phyloP scores from a whole-genome alignment of 2,888 invertebrate genomes.

The Drosophila cyrtoloma region DNA sequence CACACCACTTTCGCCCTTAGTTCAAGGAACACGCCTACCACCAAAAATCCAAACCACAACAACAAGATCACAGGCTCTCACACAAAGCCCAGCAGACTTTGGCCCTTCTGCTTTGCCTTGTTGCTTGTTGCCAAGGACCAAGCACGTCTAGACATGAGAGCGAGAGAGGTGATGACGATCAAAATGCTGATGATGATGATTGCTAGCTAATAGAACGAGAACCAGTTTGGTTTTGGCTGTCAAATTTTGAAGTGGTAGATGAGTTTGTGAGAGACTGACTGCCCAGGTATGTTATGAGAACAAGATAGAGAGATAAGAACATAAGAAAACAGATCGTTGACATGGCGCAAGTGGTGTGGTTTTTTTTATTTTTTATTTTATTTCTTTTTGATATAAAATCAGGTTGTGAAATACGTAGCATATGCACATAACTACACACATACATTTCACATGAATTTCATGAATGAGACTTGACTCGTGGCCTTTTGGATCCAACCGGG shows the following conservation, averaged over 20 bases:
- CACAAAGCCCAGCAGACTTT: slow-evolving; percentile 34
- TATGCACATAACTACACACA: slow-evolving; percentile 18
- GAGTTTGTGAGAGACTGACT: slow-evolving; percentile 13
- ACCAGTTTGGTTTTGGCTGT: slow-evolving; percentile 63
- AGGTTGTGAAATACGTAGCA: slow-evolving; percentile 75
- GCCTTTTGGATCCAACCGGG: slow-evolving; percentile 19
- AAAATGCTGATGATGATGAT: slow-evolving; percentile 16
- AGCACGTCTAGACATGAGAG: slow-evolving; percentile 68
- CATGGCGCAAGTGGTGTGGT: slow-evolving; percentile 72
- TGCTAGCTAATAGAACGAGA: slow-evolving; percentile 65
- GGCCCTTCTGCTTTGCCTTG: slow-evolving; percentile 44
- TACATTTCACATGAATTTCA: slow-evolving; percentile 51
- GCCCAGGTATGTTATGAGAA: slow-evolving; percentile 51
- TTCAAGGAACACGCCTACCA: slow-evolving; percentile 66
- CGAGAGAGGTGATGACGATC: slow-evolving; percentile 13
- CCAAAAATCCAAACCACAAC: slow-evolving; percentile 8
- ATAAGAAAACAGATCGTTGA: slow-evolving; percentile 66
- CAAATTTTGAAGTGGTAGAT: slow-evolving; percentile 43
- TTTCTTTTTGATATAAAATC: slow-evolving; percentile 38
- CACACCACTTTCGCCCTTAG: slow-evolving; percentile 72
- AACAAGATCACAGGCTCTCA: slow-evolving; percentile 37
- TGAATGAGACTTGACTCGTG: slow-evolving; percentile 58
- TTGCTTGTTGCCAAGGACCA: slow-evolving; percentile 70
- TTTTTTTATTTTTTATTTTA: slow-evolving; percentile 17
- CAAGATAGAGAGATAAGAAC: slow-evolving; percentile 40